Conservation (phyloP, 2,797 vertebrate genomes). For the Neomorphus geoffroyi region DNA sequence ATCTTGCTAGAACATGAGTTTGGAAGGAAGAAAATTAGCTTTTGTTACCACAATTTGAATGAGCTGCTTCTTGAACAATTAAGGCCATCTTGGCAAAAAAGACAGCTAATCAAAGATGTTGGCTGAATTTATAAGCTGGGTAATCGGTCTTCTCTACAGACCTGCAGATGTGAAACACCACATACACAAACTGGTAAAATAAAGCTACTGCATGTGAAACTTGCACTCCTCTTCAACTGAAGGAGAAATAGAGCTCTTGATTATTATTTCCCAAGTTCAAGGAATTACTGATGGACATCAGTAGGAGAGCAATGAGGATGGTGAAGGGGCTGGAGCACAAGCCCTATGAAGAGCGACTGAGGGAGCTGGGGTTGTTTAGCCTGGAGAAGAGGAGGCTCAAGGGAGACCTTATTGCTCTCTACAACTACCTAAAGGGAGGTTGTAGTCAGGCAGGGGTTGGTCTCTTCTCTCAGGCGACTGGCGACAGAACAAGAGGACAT, state of each 20-base stretch:
- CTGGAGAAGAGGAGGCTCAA: no score
- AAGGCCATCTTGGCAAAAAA: not conserved
- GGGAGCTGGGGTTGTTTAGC: no score
- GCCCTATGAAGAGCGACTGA: no score
- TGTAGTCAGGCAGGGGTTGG: no score
- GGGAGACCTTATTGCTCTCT: no score
- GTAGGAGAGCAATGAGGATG: no score
- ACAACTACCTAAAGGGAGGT: no score
- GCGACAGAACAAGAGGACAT: no score
- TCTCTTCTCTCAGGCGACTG: no score
- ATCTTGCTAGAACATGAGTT: not conserved
- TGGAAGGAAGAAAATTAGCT: not conserved
- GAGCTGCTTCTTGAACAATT: not conserved
- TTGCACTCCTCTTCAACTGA: not conserved
- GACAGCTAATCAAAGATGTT: not conserved
- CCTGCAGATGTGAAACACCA: not conserved
- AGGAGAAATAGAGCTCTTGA: not conserved
- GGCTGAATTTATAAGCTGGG: not conserved
- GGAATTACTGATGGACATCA: not conserved
- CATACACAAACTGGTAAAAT: not conserved
- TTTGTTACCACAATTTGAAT: not conserved
- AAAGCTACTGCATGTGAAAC: not conserved
- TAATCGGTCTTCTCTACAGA: not conserved
- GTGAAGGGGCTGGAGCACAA: no score
- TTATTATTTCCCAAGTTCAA: not conserved